Percentiles rank a stretch among this genome's conserved stretches.
Conservation (phyloP, 1,140 invertebrate genomes). For the Samia ricini region DNA sequence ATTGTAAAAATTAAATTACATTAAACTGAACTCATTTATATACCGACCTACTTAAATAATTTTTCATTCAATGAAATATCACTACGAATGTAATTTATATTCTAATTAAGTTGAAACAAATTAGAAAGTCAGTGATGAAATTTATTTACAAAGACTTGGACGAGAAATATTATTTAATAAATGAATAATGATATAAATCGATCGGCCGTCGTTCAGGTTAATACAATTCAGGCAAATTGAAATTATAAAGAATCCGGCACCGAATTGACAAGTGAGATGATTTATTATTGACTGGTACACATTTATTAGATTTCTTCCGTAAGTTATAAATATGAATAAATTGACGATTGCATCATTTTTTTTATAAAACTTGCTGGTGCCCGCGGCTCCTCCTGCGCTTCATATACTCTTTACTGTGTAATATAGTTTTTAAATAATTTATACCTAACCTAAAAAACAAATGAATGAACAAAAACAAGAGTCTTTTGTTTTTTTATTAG, state of each 20-base stretch:
- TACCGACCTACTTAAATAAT: background rate
- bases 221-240: slow-evolving; percentile 18
- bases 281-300: slow-evolving; percentile 13
- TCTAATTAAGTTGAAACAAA: background rate
- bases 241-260: background rate
- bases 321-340: background rate
- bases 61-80: background rate
- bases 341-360: background rate
- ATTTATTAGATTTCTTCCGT: background rate
- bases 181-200: slow-evolving; percentile 18
- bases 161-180: slow-evolving; percentile 6
- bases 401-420: too few species aligned
- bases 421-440: too few species aligned
- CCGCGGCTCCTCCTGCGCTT: too few species aligned
- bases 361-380: too few species aligned
- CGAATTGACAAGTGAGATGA: slow-evolving; percentile 4
- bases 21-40: background rate
- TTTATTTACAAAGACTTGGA: background rate
- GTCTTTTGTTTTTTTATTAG: too few species aligned
- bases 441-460: too few species aligned
- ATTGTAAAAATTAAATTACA: background rate
- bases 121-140: background rate
- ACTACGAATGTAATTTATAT: background rate
- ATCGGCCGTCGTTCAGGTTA: slow-evolving; percentile 16
- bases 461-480: too few species aligned